Base-by-base conservation (phyloP, 1,140 invertebrate species). In the Panulirus ornatus region DNA sequence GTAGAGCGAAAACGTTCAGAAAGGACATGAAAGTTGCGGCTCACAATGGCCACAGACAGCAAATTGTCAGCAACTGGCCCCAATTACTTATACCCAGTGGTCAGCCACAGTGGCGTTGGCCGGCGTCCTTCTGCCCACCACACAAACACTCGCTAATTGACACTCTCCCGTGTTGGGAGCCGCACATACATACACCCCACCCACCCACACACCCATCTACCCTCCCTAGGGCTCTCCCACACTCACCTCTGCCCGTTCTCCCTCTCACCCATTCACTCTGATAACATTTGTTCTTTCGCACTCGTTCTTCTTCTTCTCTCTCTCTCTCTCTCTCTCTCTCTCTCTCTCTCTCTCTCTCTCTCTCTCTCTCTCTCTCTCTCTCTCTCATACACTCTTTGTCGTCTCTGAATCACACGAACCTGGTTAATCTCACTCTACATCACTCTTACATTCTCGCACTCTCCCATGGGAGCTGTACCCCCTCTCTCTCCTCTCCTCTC, bases 131-230 rank as follows among this genome's bases (percentile, higher is more conserved):
- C 22, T 3, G 1, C 54, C 63, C 14, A 14, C 30, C 44, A 63
- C 51, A 84, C 81, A 84, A 36, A 84, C 81, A 84, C 58, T 70
- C 81, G n/a, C 81, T 70, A 66, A 84, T 71, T 70, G 58, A 84
- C 81, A 70, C 81, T 27, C 38, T 70, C 81, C 30, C n/a, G 11
- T 27, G 63, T 58, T 11, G 47, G 38, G 47, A 11, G 1, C 78
- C 1, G 44, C 78, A 66, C 63, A n/a, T 19, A 5, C 63, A 22
- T 66, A 6, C 63, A 66, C 5, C 63, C 5, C 30, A 66, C 63
- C 5, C 63, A 47, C 30, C 5, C 30, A 22, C 63, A 66, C 63
- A 22, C 19, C 3, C 63, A 30, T n/a, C n/a, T n/a, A n/a, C n/a
- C n/a, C n/a, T n/a, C n/a, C n/a, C n/a, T n/a, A n/a, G n/a, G n/a